Conservation (phyloP, 2,888 invertebrate genomes). For the Gryllus longicercus region DNA sequence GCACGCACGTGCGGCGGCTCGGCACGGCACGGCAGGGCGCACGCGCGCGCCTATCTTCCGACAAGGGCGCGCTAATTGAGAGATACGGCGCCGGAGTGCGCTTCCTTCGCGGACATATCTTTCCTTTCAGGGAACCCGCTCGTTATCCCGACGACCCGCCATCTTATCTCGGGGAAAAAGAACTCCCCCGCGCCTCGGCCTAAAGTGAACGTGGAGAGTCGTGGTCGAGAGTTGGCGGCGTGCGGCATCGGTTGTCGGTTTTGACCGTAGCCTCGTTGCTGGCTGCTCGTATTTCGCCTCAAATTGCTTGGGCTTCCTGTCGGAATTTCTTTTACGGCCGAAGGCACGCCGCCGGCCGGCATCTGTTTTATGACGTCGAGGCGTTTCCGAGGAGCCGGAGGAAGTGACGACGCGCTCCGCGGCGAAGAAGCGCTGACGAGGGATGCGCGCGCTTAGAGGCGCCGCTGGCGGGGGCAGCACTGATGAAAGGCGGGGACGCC, state of each 20-base stretch:
- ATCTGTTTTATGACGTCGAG: background rate
- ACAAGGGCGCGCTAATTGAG: background rate
- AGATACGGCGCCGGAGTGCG: background rate
- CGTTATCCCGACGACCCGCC: background rate
- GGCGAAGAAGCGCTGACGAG: too few relatives aligned
- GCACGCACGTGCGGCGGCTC: too few relatives aligned
- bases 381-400: background rate
- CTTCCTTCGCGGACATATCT: conserved; percentile 17
- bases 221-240: background rate
- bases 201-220: background rate
- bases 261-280: background rate
- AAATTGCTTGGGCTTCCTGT: background rate
- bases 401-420: background rate
- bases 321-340: conserved; percentile 5
- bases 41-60: background rate
- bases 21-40: too few relatives aligned
- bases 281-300: background rate
- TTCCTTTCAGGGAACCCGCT: background rate
- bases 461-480: too few relatives aligned
- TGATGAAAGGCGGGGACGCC: too few relatives aligned
- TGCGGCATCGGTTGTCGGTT: too few relatives aligned
- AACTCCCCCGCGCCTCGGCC: background rate
- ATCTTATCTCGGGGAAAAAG: background rate
- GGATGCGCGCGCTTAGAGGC: too few relatives aligned
- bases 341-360: background rate